Conservation (phyloP, 2,113 vertebrate genomes). For the Prochilodus magdalenae region DNA sequence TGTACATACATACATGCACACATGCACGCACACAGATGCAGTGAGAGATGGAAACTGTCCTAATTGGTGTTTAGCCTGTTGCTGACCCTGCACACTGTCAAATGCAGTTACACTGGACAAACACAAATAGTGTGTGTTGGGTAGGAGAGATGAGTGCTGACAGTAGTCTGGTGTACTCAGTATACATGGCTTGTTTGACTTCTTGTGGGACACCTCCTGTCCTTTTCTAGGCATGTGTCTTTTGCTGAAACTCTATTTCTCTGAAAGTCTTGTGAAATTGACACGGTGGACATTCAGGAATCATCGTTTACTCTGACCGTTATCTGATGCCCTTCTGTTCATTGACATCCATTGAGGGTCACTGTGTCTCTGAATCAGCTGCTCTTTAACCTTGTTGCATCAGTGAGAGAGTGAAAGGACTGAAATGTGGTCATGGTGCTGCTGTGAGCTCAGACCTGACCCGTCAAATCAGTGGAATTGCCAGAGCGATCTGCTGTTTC, state of each 20-base stretch:
- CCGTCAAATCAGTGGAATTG: neutral
- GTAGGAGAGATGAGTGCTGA: neutral
- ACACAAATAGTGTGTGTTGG: conserved; percentile 38
- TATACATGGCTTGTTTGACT: neutral
- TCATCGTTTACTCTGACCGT: conserved; percentile 11
- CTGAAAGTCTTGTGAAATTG: conserved; percentile 8
- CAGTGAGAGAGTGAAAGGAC: conserved; percentile 3
- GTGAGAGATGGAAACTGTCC: conserved; percentile 53
- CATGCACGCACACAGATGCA: neutral
- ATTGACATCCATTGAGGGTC: conserved; percentile 29
- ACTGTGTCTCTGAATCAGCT: conserved; percentile 5
- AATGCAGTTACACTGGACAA: conserved; percentile 53
- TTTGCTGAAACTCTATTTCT: conserved; percentile 4
- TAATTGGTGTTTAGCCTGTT: conserved; percentile 69
- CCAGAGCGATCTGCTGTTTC: neutral
- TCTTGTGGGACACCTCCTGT: neutral
- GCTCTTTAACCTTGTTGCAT: conserved; percentile 6
- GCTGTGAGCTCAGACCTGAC: conserved; percentile 1
- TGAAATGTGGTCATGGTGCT: conserved; percentile 18
- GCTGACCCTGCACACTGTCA: conserved; percentile 61
- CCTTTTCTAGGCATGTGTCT: neutral
- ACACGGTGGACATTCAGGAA: neutral
- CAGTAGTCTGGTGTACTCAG: neutral
- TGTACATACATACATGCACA: conserved; percentile 15
- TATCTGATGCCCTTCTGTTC: conserved; percentile 38